Evolutionary conservation across 2,797 vertebrate species (phyloP).

Genomic region (Syngnathus rostellatus): DNA sequence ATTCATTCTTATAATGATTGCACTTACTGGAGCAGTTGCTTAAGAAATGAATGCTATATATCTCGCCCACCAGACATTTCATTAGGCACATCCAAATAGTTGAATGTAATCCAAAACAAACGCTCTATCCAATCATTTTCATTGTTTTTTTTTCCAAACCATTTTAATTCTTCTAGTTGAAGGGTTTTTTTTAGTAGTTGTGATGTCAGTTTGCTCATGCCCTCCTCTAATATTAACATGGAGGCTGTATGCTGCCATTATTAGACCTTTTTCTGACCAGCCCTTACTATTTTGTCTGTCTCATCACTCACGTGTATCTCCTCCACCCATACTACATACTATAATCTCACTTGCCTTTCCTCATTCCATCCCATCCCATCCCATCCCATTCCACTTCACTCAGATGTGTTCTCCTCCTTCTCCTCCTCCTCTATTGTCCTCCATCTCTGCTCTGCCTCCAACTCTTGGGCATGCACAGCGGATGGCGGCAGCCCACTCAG

Average conservation of each 20-base stretch:
- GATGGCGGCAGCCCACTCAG: slow-evolving; percentile 68
- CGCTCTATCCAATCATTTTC: not conserved
- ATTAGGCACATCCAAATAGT: not conserved
- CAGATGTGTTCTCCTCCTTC: slow-evolving; percentile 11
- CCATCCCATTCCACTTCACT: slow-evolving; percentile 32
- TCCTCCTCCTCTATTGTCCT: slow-evolving; percentile 6
- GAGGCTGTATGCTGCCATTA: not conserved
- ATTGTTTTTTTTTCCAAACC: not conserved
- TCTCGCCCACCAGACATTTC: not conserved
- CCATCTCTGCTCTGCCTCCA: slow-evolving; percentile 29
- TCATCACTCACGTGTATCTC: slow-evolving; percentile 6
- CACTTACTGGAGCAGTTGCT: not conserved
- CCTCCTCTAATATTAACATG: too few relatives aligned
- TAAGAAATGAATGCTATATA: not conserved
- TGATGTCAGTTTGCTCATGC: not conserved
- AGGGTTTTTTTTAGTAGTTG: not conserved
- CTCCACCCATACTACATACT: slow-evolving; percentile 12
- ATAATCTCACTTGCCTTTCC: slow-evolving; percentile 12
- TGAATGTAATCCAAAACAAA: too few relatives aligned
- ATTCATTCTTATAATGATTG: not conserved
- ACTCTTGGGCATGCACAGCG: slow-evolving; percentile 54
- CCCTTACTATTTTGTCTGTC: slow-evolving; percentile 17
- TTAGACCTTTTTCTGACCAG: slow-evolving; percentile 5
- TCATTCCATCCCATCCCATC: slow-evolving; percentile 30
- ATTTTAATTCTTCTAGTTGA: not conserved